These are phyloP conservation scores for Pseudomyrmex concolor DNA, from an alignment of 1,140 invertebrate species.

Conservation along the genomic window DNA sequence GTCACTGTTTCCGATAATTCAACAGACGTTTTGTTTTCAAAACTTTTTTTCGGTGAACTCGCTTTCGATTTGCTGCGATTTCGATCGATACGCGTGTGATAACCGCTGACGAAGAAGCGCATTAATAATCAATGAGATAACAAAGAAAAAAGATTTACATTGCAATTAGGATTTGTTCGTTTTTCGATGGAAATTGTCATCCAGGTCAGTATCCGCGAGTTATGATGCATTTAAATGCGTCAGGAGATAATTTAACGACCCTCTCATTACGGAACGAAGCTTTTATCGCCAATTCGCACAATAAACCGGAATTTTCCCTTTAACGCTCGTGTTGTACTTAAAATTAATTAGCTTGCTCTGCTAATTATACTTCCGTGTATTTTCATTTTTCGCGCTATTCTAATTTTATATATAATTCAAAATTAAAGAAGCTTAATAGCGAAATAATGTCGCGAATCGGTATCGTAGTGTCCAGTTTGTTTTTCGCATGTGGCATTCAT, in stretches of 20 bases:
- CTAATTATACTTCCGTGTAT: slow-evolving; percentile 8
- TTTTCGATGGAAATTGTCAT: slow-evolving; percentile 2
- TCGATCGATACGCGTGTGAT: neutral
- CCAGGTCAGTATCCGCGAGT: slow-evolving; percentile 51
- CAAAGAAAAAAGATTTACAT: slow-evolving; percentile 9
- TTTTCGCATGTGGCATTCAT: slow-evolving; percentile 65
- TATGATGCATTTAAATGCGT: slow-evolving; percentile 74
- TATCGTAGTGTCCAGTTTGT: neutral
- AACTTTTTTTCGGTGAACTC: neutral
- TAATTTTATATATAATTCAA: slow-evolving; percentile 15
- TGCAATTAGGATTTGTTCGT: neutral
- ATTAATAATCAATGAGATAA: neutral
- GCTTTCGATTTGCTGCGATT: slow-evolving; percentile 8
- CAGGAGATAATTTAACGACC: slow-evolving; percentile 75
- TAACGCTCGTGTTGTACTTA: neutral
- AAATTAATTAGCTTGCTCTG: neutral
- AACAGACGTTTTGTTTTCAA: slow-evolving; percentile 40
- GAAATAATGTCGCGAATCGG: neutral
- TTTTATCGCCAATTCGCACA: neutral
- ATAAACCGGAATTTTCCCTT: neutral
- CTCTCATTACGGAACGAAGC: slow-evolving; percentile 61
- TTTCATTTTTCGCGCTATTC: neutral
- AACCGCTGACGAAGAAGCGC: neutral
- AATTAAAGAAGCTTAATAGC: too few relatives aligned
- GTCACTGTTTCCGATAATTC: slow-evolving; percentile 26